Evolutionary conservation across 2,888 invertebrate genomes (phyloP).

Genomic region (Standfussiana lucernea): DNA sequence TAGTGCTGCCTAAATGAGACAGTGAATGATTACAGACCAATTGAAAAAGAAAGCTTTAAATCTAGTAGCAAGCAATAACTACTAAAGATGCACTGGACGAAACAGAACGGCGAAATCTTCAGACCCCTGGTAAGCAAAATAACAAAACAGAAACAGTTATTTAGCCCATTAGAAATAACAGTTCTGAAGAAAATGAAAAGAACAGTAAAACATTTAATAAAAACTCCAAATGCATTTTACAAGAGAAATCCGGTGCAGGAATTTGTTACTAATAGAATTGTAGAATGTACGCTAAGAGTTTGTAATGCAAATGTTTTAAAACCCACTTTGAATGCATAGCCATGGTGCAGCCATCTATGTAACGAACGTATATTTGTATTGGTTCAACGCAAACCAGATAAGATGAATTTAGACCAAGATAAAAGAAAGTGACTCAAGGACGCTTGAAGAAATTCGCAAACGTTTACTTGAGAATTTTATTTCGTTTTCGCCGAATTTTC

Average conservation of each 20-base stretch:
- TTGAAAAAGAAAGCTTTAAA: slow-evolving; percentile 36
- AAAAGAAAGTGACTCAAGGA: slow-evolving; percentile 69
- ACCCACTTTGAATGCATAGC: slow-evolving; percentile 35
- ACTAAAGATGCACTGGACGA: slow-evolving; percentile 51
- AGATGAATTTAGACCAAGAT: slow-evolving; percentile 65
- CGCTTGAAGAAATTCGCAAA: slow-evolving; percentile 52
- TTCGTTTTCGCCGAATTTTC: slow-evolving; percentile 21
- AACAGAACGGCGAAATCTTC: slow-evolving; percentile 40
- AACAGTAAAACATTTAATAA: slow-evolving; percentile 36
- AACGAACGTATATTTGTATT: slow-evolving; percentile 52
- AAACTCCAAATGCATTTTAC: slow-evolving; percentile 42
- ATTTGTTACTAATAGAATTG: slow-evolving; percentile 42
- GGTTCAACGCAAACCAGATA: slow-evolving; percentile 61
- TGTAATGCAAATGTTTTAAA: slow-evolving; percentile 49
- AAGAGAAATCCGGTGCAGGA: slow-evolving; percentile 41
- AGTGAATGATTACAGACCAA: slow-evolving; percentile 16
- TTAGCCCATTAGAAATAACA: slow-evolving; percentile 27
- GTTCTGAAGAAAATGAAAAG: slow-evolving; percentile 23
- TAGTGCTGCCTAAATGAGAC: slow-evolving; percentile 4
- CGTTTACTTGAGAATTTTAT: slow-evolving; percentile 20
- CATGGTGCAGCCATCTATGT: slow-evolving; percentile 46
- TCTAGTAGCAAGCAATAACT: not conserved
- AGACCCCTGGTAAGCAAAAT: slow-evolving; percentile 45
- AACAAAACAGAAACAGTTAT: slow-evolving; percentile 14
- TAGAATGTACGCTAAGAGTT: slow-evolving; percentile 43